A percentile compares a stretch with the other conserved stretches of the same genome.
Conservation (phyloP, 2,888 invertebrate genomes). For the Carcina quercana region DNA sequence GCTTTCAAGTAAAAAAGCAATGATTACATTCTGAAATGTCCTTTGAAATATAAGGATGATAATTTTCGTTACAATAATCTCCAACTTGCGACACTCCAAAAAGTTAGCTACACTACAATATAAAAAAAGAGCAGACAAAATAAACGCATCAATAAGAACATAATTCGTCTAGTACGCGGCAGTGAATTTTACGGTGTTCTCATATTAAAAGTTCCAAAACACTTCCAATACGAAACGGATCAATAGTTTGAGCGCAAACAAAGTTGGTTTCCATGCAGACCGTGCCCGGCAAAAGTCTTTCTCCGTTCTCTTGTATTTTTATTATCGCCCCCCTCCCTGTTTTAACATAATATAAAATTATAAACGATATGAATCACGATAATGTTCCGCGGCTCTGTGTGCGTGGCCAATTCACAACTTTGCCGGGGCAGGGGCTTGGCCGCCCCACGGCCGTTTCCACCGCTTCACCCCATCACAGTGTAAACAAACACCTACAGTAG, state of each 20-base stretch:
- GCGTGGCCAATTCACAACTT: constrained; percentile 70
- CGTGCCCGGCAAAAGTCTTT: constrained; percentile 48
- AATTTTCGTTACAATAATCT: no score
- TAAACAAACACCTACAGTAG: no score
- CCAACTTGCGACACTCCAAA: no score
- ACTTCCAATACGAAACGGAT: constrained; percentile 26
- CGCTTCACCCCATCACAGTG: constrained; percentile 27
- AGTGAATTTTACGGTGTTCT: not conserved
- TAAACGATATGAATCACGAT: constrained; percentile 74
- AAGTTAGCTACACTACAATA: no score
- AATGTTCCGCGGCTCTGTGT: constrained; percentile 60
- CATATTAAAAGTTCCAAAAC: constrained; percentile 8
- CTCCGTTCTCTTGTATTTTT: constrained; percentile 65
- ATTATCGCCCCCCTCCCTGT: constrained; percentile 55
- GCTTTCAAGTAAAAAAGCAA: no score
- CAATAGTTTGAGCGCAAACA: constrained; percentile 65
- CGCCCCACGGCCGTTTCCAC: constrained; percentile 20
- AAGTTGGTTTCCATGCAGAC: constrained; percentile 61
- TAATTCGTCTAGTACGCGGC: no score
- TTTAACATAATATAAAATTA: constrained; percentile 75
- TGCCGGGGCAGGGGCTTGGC: constrained; percentile 39
- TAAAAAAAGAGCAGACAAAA: no score
- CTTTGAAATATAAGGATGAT: no score
- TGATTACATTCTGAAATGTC: no score
- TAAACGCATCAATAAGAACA: no score